phyloP scores from a whole-genome alignment of 1,140 invertebrate genomes.

The Teleogryllus occipitalis region DNA sequence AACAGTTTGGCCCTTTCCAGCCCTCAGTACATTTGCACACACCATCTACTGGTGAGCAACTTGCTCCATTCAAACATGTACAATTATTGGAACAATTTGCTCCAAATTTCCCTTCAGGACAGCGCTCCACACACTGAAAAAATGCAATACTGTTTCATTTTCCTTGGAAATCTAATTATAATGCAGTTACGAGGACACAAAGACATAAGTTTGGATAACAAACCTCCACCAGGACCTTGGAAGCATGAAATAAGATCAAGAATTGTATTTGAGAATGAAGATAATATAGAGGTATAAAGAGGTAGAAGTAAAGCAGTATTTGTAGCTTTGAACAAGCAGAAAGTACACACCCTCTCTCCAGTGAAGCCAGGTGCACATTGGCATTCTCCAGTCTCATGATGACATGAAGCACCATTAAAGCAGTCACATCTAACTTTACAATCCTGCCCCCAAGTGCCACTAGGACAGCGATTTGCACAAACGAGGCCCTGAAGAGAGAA shows the following conservation, averaged over 20 bases:
- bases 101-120: conserved; percentile 67
- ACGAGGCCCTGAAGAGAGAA: conserved; percentile 48
- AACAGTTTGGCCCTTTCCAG: conserved; percentile 65
- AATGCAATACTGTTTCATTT: conserved; percentile 10
- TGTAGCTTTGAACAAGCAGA: neutral
- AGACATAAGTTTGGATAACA: neutral
- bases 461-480: conserved; percentile 64
- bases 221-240: neutral
- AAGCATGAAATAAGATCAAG: neutral
- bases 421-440: conserved; percentile 76
- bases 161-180: neutral
- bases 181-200: neutral
- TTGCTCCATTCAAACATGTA: conserved; percentile 65
- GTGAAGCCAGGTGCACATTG: conserved; percentile 65
- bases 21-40: conserved; percentile 63
- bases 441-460: conserved; percentile 61
- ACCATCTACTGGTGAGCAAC: conserved; percentile 60
- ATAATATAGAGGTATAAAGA: neutral
- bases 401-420: conserved; percentile 73
- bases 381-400: conserved; percentile 69
- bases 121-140: conserved; percentile 63
- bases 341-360: conserved; percentile 56
- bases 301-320: neutral
- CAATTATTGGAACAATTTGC: conserved; percentile 64
- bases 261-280: neutral